Base-by-base conservation (phyloP, 2,888 invertebrate species). In the Iselma pallidipennis region DNA sequence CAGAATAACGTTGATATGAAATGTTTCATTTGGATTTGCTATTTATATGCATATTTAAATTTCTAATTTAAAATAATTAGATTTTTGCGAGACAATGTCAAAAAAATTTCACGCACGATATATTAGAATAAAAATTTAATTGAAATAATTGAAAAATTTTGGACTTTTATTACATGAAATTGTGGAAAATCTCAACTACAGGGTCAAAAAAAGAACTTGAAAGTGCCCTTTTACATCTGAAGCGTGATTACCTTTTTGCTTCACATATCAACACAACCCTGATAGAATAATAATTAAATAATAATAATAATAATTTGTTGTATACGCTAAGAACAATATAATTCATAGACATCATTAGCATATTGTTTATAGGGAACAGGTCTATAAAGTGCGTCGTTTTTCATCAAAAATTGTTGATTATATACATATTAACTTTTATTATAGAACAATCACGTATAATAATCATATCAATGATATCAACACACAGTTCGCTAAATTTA, bases 31-130 rank as follows among this genome's bases (percentile, higher is more conserved):
- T 60, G 60, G 57, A 59, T 49, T 52, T 54, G 14, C 42, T 37
- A 14, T 6, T 37, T 37, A 37, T 37, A 37, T 28, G 61, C 59
- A 60, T 51, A 49, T 12, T 48, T 29, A 16, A 33, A 60, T 49
- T 26, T 42, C 33, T 49, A 33, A 45, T 19, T n/a, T 29, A 28
- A 59, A 61, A 57, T 37, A 48, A 33, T 61, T 51, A 56, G 49
- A 55, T 52, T 55, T 65, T 61, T 61, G 49, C 48, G 56, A 37
- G 19, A 64, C 68, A 70, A 71, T 72, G 69, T 65, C 69, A 71
- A 68, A 69, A 55, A 57, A 63, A 70, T 72, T 72, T 71, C 61
- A 69, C 68, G 72, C 72, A 72, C 69, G 72, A 71, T 50, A 50
- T 50, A n/a, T 29, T 50, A 4, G 1, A 6, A 19, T 28, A 50